Base-by-base conservation (phyloP, 2,797 vertebrate species). In the Anas georgica region DNA sequence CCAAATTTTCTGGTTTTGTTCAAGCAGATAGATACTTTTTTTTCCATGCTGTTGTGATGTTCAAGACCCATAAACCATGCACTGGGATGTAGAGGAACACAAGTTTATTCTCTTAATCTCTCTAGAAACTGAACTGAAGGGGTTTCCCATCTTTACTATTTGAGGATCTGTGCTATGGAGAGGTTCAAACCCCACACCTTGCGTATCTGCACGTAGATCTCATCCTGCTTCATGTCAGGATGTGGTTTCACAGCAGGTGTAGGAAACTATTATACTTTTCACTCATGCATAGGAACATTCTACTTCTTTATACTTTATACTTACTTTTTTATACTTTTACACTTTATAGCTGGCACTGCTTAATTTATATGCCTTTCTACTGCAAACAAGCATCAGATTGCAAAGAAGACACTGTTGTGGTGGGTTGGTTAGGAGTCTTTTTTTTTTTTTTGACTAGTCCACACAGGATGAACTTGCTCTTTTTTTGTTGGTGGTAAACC, bases 161-260 rank as follows among this genome's bases (percentile, higher is more conserved):
- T 37, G 31, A 58, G 64, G 16, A 18, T 46, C 54, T 66, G 10
- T 20, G 37, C 21, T 28, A 4, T 0, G 0, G 1, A 6, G 2
- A 8, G 43, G 16, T 81, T 20, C 20, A 43, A 39, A 81, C 45
- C 54, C 33, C 1, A 0, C 1, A 8, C 37, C 31, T 16, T 67
- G 12, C 21, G 10, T 54, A 4, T 1, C 1, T 22, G 22, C 48
- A 31, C 45, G 28, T 41, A 73, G 41, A 54, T 12, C 33, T 9
- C 6, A 31, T 4, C 8, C 48, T 28, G 8, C 3, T 16, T 33
- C 2, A 5, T 3, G 7, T 17, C 59, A 28, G 14, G 2, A 48
- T 48, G 46, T 48, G 46, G 46, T 23, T 48, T 48, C 46, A 48
- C 22, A 23, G 46, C 46, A 48, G 22, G 46, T 48, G 46, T 46